Percentiles rank a stretch among this genome's conserved stretches.
phyloP scores from a whole-genome alignment of 2,888 invertebrate species.

The Drosophila sordidula region DNA sequence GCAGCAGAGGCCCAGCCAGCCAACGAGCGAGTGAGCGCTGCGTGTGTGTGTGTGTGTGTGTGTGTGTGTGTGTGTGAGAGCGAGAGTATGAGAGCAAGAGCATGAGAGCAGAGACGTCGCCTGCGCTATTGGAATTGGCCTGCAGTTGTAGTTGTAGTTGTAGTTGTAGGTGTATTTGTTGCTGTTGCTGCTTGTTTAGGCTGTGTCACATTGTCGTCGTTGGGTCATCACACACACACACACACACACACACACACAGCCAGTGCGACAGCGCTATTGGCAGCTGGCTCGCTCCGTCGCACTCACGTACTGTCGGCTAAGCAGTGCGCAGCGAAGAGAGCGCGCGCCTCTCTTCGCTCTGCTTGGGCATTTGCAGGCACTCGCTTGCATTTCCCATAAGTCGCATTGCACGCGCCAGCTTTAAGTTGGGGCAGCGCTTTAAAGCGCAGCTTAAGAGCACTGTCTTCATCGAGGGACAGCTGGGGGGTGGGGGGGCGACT shows the following conservation, averaged over 20 bases:
- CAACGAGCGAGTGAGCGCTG: constrained; percentile 43
- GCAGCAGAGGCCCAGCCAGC: constrained; percentile 39
- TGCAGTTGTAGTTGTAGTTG: constrained; percentile 44
- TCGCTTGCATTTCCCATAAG: constrained; percentile 24
- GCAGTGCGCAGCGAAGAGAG: constrained; percentile 51
- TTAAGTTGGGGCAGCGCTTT: too few species aligned
- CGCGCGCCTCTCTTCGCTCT: constrained; percentile 30
- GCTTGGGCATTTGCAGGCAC: not conserved
- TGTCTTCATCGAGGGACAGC: not conserved
- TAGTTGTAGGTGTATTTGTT: constrained; percentile 20
- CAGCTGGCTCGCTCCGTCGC: constrained; percentile 36
- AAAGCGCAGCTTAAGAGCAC: constrained; percentile 16
- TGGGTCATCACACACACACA: constrained; percentile 60
- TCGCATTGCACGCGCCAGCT: too few species aligned
- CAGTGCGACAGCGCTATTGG: constrained; percentile 34
- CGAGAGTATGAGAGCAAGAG: constrained; percentile 35
- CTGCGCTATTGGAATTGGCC: constrained; percentile 68
- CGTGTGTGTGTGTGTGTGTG: constrained; percentile 9
- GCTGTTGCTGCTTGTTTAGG: constrained; percentile 44
- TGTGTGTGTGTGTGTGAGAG: constrained; percentile 14
- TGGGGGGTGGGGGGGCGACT: too few species aligned
- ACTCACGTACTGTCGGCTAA: constrained; percentile 41
- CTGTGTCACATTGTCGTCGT: constrained; percentile 76
- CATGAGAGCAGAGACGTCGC: constrained; percentile 37
- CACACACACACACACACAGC: constrained; percentile 6